Evolutionary conservation across 2,797 vertebrate species (phyloP), one percentile per base, ranked within the genome.

Genomic region (Poeciliopsis presidionis): DNA sequence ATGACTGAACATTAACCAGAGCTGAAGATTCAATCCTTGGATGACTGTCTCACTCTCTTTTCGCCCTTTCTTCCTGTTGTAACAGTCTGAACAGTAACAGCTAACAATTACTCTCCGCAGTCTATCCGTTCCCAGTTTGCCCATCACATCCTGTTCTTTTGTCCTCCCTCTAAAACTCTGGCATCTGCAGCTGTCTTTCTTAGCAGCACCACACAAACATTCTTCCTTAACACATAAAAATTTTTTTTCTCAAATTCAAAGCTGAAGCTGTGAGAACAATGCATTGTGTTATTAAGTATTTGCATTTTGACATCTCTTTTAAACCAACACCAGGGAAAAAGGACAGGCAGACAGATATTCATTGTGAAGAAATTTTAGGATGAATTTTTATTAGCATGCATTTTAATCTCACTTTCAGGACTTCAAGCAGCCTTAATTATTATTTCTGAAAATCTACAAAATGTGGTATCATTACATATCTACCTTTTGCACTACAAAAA

Each of bases 21-120:
- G 86, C 78, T 89, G 82, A 86, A 90, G 87, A 88, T 85, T 77
- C 76, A 72, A 79, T 80, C 83, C 84, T 87, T 79, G 87, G 86
- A 83, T 91, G 88, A 92, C 93, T 92, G 93, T 86, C 80, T 70
- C 76, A 51, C 61, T 76, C 73, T 46, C 78, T 77, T 74, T 88
- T 80, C 74, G 77, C 73, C 39, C 74, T 61, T 75, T 78, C 75
- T 86, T 90, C 79, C 84, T 82, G 84, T 87, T 81, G 80, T 74
- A 86, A 81, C 77, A 76, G 76, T 61, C 82, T 86, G 86, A 83
- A 77, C 88, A 87, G 91, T 89, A 90, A 91, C 84, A 86, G 78
- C 87, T 75, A 88, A 89, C 86, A 88, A 91, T 90, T 90, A 91
- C 87, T 87, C 81, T 88, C 83, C 12, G 61, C 83, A 36, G 84